Evolutionary conservation across 2,113 vertebrate species (phyloP).

Genomic region (Ailurus styani): DNA sequence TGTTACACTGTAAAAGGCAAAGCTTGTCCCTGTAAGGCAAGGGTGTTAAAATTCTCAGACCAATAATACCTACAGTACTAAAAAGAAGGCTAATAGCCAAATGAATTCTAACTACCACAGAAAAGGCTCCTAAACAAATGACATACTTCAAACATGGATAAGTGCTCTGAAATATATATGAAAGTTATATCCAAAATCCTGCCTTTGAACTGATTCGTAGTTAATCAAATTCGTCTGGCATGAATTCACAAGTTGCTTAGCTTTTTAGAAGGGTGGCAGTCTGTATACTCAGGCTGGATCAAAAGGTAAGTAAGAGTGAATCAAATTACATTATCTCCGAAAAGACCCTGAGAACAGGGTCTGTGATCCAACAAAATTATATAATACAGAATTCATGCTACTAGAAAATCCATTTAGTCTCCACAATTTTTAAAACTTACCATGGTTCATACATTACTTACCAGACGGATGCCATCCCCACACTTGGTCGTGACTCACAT

Average conservation of each 20-base stretch:
- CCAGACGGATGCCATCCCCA: neutral
- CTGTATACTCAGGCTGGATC: neutral
- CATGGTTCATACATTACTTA: neutral
- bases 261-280: neutral
- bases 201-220: neutral
- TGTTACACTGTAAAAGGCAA: neutral
- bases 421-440: neutral
- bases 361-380: neutral
- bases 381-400: neutral
- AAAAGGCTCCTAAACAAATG: neutral
- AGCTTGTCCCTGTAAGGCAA: neutral
- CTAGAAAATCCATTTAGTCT: neutral
- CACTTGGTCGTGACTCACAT: accelerated
- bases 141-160: neutral
- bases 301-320: neutral
- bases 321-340: neutral
- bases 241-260: neutral
- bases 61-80: neutral
- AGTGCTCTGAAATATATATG: neutral
- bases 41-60: neutral
- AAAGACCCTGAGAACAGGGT: neutral
- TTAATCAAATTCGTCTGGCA: neutral
- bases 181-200: neutral
- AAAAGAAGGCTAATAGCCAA: neutral
- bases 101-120: neutral